phyloP scores from a whole-genome alignment of 2,797 vertebrate species.

The Phrynocephalus vlangalii region DNA sequence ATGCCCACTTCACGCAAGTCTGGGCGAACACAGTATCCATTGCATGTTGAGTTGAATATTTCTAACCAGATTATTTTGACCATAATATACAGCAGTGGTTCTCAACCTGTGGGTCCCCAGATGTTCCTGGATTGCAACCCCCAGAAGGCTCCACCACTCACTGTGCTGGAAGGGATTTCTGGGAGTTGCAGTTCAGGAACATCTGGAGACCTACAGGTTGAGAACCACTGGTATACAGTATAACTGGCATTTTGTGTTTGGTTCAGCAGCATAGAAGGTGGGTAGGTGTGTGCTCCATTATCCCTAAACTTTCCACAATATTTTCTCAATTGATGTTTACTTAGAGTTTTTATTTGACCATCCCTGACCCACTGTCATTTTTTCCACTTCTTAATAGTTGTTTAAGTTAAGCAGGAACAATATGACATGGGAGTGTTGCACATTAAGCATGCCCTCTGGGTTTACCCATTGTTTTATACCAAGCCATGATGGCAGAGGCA shows the following conservation, averaged over 20 bases:
- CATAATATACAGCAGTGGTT: too few relatives aligned
- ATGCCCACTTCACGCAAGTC: not conserved
- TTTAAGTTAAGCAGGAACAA: not conserved
- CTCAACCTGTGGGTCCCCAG: too few relatives aligned
- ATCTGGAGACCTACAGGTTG: too few relatives aligned
- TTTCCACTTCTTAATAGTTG: not conserved
- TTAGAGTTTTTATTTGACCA: not conserved
- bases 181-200: too few relatives aligned
- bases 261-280: not conserved
- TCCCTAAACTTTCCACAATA: not conserved
- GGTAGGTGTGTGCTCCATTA: not conserved
- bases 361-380: not conserved
- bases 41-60: slow-evolving; percentile 7
- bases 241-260: not conserved
- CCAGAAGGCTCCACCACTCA: too few relatives aligned
- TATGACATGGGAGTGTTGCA: not conserved
- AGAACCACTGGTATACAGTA: too few relatives aligned
- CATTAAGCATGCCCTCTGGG: not conserved
- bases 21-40: not conserved
- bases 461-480: too few relatives aligned
- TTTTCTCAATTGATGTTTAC: not conserved
- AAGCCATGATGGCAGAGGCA: not conserved
- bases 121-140: too few relatives aligned
- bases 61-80: slow-evolving; percentile 17
- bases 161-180: too few relatives aligned